Base-by-base conservation (phyloP, 2,888 invertebrate genomes). In the Crematogaster levior region DNA sequence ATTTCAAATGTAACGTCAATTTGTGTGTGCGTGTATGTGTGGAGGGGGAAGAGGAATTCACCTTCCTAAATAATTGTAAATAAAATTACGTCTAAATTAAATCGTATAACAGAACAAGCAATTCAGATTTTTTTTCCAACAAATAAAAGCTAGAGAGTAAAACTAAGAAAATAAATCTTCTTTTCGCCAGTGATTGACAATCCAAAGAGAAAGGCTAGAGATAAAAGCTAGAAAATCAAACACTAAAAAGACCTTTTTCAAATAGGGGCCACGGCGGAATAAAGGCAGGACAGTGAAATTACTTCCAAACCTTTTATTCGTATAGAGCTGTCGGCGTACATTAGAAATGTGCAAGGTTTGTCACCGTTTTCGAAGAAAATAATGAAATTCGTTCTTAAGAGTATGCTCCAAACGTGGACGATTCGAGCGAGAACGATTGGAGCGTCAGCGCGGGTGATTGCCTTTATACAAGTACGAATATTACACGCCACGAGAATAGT, bases 351-450 rank as follows among this genome's bases (percentile, higher is more conserved):
- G 84, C 65, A 89, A 89, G 87, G 85, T 87, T 86, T 88, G 85
- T 83, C 84, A 83, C 70, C 65, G 34, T 84, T 85, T 70, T 79
- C 61, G 87, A 90, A 90, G 88, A 90, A 89, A 88, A 85, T 85
- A 88, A 85, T 86, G 84, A 91, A 82, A 85, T 84, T 90, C 83
- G 81, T 86, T 87, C 85, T 81, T 84, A 85, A 65, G 66, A 73
- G 75, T 88, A 75, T 84, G 81, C 81, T 81, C 63, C 83, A 75
- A n/a, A 86, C 84, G 68, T 74, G 86, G 85, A 89, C 86, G 86
- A 83, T 84, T 86, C 90, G 90, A 91, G 90, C 91, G 91, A 90
- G 90, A 90, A 90, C 75, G 91, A 90, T 90, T 85, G 75, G 87
- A 88, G 84, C 81, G 82, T 86, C 77, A 72, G 83, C 85, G 82